These are phyloP conservation scores for Cynoglossus semilaevis DNA, from an alignment of 2,113 vertebrate genomes.

Conservation along the genomic window DNA sequence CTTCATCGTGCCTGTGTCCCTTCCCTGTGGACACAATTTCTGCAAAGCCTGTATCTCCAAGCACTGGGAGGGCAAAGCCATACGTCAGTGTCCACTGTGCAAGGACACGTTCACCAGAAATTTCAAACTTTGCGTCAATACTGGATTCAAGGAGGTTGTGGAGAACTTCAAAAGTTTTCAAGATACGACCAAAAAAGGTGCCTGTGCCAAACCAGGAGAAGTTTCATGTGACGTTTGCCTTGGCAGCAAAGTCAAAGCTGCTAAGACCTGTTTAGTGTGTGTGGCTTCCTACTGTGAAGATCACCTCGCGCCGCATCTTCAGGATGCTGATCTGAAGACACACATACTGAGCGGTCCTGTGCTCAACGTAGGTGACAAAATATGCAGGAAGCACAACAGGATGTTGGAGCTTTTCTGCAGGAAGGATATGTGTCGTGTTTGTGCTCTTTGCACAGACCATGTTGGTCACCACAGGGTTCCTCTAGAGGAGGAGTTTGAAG, in stretches of 20 bases:
- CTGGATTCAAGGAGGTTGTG: conserved; percentile 39
- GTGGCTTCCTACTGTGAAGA: conserved; percentile 36
- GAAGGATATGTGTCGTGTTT: conserved; percentile 22
- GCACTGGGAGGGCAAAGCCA: conserved; percentile 35
- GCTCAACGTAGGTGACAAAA: conserved; percentile 33
- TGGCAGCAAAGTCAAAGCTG: conserved; percentile 28
- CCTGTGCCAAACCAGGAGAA: conserved; percentile 11
- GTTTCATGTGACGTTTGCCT: conserved; percentile 56
- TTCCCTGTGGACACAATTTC: conserved; percentile 60
- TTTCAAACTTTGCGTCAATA: conserved; percentile 49
- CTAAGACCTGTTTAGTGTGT: conserved; percentile 56
- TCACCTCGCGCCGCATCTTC: conserved; percentile 46
- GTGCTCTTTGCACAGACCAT: conserved; percentile 40
- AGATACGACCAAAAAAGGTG: neutral
- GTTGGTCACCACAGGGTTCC: conserved; percentile 16
- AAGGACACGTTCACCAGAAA: conserved; percentile 31
- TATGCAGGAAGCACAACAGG: conserved; percentile 46
- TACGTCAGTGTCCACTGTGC: conserved; percentile 50
- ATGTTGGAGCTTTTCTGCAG: conserved; percentile 43
- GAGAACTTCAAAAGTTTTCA: conserved; percentile 40
- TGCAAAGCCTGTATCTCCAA: conserved; percentile 41
- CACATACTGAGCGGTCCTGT: conserved; percentile 49
- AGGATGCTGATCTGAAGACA: conserved; percentile 22
- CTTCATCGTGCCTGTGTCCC: conserved; percentile 44
- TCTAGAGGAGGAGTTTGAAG: conserved; percentile 26